Evolutionary conservation across 1,140 invertebrate species (phyloP).

Genomic region (Bombus breviceps): DNA sequence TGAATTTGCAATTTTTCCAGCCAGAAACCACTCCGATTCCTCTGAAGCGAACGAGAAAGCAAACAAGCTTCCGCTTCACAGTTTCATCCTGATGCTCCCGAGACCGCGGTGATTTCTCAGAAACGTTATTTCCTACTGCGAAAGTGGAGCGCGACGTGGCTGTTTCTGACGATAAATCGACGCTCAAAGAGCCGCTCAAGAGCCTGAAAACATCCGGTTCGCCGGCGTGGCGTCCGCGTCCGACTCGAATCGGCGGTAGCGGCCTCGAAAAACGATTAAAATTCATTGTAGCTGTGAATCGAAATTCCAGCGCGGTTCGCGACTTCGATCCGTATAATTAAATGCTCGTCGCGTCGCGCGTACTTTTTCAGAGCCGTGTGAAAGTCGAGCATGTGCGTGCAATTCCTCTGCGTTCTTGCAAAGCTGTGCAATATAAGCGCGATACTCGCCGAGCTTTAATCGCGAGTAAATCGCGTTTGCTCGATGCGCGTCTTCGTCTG

Average conservation of each 20-base stretch:
- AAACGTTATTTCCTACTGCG: constrained; percentile 2
- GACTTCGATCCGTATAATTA: constrained; percentile 57
- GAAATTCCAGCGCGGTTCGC: constrained; percentile 35
- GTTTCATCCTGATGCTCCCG: not conserved
- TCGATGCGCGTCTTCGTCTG: not conserved
- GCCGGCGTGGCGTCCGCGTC: not conserved
- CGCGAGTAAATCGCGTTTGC: not conserved
- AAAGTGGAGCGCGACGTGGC: not conserved
- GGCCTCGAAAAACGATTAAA: not conserved
- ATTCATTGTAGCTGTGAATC: not conserved
- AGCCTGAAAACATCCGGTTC: not conserved
- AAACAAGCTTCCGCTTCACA: not conserved
- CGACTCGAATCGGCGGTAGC: not conserved
- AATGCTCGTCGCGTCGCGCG: constrained; percentile 41
- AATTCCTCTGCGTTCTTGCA: constrained; percentile 28
- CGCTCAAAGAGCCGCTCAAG: not conserved
- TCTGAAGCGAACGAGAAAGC: not conserved
- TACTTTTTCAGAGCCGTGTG: not conserved
- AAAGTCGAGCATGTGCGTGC: not conserved
- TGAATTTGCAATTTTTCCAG: constrained; percentile 14
- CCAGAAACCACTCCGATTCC: not conserved
- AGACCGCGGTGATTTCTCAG: constrained; percentile 25
- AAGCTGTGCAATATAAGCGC: too few species aligned
- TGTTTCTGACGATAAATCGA: constrained; percentile 9
- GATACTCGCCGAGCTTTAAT: not conserved